Base-by-base conservation (phyloP, 2,888 invertebrate species). In the Harpalus rubripes region DNA sequence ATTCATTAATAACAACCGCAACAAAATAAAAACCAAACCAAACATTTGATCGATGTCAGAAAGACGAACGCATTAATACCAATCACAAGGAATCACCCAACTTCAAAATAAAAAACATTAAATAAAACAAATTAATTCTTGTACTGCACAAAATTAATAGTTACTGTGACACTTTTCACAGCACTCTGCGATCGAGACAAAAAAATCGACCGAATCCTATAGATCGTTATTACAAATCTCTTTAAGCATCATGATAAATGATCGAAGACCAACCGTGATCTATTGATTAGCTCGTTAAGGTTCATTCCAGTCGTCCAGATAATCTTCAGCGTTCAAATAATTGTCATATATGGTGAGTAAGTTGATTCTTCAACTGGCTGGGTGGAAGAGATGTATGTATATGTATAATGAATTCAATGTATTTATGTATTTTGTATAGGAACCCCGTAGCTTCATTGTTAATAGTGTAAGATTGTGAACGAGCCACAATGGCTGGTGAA, bases 261-360 rank as follows among this genome's bases (percentile, higher is more conserved):
- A 91, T 91, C 89, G 88, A 88, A 89, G 90, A 89, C 90, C 90
- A 89, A 88, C 90, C 91, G 91, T 91, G 91, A 91, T 91, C 91
- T 91, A 91, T 91, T 91, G 91, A 91, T 91, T 91, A 91, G 90
- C 90, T 91, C 91, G 91, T 91, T 91, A 91, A 90, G 90, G 89
- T 88, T 88, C 88, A 88, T 88, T 89, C 88, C 91, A 91, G 89
- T 87, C 87, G 90, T 85, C 88, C 91, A 90, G 87, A 85, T 86
- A 84, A 86, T 89, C 85, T 85, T 87, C 85, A 81, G 85, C 86
- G 81, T 83, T 32, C 85, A 86, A 68, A 32, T 85, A 86, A 88
- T 88, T 88, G 88, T 88, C 85, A 86, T 87, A 68, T 68, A 56
- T 80, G 78, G 52, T 15, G 22, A 68, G 72, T 68, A 74, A 72